phyloP scores from a whole-genome alignment of 1,140 invertebrate genomes.

The Brachionus koreanus region DNA sequence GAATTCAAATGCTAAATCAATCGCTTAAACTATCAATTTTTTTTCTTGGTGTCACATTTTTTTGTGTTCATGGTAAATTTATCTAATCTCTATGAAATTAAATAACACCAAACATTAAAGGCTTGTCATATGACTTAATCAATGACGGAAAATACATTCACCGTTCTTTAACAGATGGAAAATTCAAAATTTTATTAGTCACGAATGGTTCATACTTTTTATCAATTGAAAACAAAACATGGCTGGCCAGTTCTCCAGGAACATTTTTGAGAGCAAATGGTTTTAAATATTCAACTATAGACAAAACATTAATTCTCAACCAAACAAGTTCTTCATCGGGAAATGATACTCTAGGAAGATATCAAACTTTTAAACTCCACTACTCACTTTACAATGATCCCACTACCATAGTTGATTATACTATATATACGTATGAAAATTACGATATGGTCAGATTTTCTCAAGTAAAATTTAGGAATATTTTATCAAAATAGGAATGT shows the following conservation, averaged over 20 bases:
- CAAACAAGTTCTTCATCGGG: background rate
- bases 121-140: background rate
- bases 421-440: slow-evolving; percentile 15
- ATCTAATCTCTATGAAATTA: background rate
- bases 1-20: background rate
- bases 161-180: background rate
- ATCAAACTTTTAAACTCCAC: background rate
- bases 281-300: background rate
- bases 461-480: background rate
- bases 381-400: background rate
- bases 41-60: background rate
- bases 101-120: background rate
- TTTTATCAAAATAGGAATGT: background rate
- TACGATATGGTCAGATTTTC: slow-evolving; percentile 38
- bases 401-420: background rate
- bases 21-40: background rate
- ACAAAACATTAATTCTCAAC: slow-evolving; percentile 6
- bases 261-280: slow-evolving; percentile 33
- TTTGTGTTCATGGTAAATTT: background rate
- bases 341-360: slow-evolving; percentile 5
- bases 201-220: slow-evolving; percentile 27
- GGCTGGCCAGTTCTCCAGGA: slow-evolving; percentile 4
- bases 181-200: background rate
- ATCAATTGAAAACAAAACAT: slow-evolving; percentile 14
- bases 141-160: background rate